phyloP scores from a whole-genome alignment of 2,797 vertebrate genomes.

The Paguma larvata region DNA sequence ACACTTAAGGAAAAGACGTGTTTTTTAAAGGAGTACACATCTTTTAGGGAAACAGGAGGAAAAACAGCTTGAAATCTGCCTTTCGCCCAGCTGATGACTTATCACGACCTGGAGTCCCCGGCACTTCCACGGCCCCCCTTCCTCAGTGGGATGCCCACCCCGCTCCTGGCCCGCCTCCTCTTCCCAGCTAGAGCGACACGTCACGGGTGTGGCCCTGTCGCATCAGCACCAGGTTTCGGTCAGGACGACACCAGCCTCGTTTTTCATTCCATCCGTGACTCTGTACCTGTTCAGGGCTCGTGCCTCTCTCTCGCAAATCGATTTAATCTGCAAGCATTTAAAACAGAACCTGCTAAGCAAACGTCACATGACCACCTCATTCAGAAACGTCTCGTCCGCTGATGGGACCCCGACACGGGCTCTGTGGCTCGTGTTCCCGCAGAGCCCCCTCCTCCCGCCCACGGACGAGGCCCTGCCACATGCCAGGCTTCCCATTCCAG shows the following conservation, averaged over 20 bases:
- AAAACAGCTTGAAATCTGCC: not conserved
- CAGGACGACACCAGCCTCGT: rapidly evolving
- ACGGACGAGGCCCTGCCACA: rapidly evolving
- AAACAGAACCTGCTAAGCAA: not conserved
- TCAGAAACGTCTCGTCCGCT: rapidly evolving
- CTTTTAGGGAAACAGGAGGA: not conserved
- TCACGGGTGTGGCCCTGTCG: not conserved
- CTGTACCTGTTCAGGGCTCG: not conserved
- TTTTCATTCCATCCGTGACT: not conserved
- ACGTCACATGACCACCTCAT: rapidly evolving
- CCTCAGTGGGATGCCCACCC: not conserved
- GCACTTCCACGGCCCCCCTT: rapidly evolving
- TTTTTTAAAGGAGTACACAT: not conserved
- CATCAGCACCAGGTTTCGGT: not conserved
- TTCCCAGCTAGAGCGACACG: not conserved
- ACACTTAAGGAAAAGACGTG: not conserved
- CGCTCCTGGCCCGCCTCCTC: not conserved
- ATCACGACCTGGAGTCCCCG: not conserved
- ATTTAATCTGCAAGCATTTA: rapidly evolving
- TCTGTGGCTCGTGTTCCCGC: rapidly evolving
- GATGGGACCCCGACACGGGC: rapidly evolving
- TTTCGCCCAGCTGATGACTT: rapidly evolving
- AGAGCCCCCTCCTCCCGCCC: not conserved
- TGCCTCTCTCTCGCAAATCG: not conserved
- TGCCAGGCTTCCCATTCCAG: rapidly evolving